These are phyloP conservation scores for Amphipoea oculea DNA, from an alignment of 2,888 invertebrate species.

Conservation along the genomic window DNA sequence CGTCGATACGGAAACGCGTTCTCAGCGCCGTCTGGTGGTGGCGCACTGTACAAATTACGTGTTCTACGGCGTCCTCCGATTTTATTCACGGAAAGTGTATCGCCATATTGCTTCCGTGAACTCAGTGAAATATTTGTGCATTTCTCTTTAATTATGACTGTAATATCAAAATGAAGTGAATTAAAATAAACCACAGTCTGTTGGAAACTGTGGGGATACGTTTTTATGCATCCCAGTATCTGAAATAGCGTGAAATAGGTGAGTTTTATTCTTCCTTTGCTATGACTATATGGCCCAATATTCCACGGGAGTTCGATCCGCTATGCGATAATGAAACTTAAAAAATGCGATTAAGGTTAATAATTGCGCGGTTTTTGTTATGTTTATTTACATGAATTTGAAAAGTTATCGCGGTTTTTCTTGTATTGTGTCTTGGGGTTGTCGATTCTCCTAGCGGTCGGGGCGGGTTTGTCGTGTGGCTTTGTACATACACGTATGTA, in stretches of 20 bases:
- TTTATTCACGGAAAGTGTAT: slow-evolving; percentile 90
- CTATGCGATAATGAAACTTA: slow-evolving; percentile 91
- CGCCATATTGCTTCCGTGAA: slow-evolving; percentile 91
- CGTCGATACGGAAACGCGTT: slow-evolving; percentile 87
- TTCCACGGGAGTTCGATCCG: slow-evolving; percentile 91
- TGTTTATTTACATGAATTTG: slow-evolving; percentile 91
- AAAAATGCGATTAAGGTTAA: slow-evolving; percentile 91
- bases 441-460: slow-evolving; percentile 77
- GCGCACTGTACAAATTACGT: slow-evolving; percentile 89
- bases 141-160: slow-evolving; percentile 89
- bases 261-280: slow-evolving; percentile 89
- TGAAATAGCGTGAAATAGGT: slow-evolving; percentile 85
- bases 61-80: slow-evolving; percentile 90
- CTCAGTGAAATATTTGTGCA: slow-evolving; percentile 87
- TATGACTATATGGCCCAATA: slow-evolving; percentile 91
- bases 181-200: slow-evolving; percentile 80
- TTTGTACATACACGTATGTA: slow-evolving; percentile 88
- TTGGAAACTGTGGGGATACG: slow-evolving; percentile 77
- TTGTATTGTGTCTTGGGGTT: slow-evolving; percentile 79
- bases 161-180: slow-evolving; percentile 88
- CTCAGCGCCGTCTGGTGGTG: slow-evolving; percentile 82
- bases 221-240: slow-evolving; percentile 78
- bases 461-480: slow-evolving; percentile 85
- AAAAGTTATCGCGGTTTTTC: slow-evolving; percentile 90
- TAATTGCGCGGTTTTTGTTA: slow-evolving; percentile 91